Evolutionary conservation across 2,888 invertebrate species (phyloP).

Genomic region (Panopea generosa): DNA sequence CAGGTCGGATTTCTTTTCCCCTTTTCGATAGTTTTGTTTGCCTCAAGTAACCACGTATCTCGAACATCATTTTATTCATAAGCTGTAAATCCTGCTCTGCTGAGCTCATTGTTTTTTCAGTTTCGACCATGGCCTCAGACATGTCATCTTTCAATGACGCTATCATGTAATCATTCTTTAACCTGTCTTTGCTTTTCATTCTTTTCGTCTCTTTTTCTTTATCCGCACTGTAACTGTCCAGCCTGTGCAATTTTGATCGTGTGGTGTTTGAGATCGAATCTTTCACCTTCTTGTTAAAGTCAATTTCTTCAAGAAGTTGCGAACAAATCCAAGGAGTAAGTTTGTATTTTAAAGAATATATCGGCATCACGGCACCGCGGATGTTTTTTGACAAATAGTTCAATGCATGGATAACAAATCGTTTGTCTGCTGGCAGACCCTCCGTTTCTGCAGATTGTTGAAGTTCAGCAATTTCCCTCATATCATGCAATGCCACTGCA

Average conservation of each 20-base stretch:
- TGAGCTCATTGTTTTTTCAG: constrained; percentile 15
- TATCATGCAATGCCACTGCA: neutral
- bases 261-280: constrained; percentile 9
- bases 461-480: neutral
- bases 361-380: neutral
- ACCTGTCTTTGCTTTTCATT: neutral
- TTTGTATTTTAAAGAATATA: constrained; percentile 1
- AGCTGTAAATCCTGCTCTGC: constrained; percentile 9
- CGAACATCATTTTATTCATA: constrained; percentile 38
- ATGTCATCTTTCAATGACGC: constrained; percentile 15
- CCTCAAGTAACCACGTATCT: constrained; percentile 28
- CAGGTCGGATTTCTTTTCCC: neutral
- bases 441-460: neutral
- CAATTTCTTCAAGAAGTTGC: constrained; percentile 6
- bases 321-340: constrained; percentile 2
- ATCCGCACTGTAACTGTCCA: constrained; percentile 1
- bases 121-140: constrained; percentile 7
- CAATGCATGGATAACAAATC: neutral
- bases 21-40: constrained; percentile 14
- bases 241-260: constrained; percentile 8
- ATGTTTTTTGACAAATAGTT: neutral
- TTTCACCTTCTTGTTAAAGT: neutral
- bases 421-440: constrained; percentile 4
- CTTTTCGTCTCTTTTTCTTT: neutral
- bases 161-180: constrained; percentile 13